Evolutionary conservation across 2,797 vertebrate genomes (phyloP).

Genomic region (Chaenodraco wilsoni): DNA sequence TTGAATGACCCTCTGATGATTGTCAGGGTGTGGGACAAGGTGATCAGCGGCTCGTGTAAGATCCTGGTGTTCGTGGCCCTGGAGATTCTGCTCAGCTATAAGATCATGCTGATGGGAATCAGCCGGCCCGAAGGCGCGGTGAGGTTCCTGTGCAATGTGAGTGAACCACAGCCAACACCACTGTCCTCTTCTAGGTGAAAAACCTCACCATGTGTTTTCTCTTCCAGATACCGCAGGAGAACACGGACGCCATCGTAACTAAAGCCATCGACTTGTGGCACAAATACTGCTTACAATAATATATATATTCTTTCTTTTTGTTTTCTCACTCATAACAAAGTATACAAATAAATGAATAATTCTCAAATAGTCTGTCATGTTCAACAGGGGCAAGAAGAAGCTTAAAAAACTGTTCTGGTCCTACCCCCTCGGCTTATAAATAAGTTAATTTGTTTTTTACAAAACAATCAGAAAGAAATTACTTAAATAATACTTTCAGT

Average conservation of each 20-base stretch:
- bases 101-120: slow-evolving; percentile 91
- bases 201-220: slow-evolving; percentile 1
- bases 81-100: slow-evolving; percentile 95
- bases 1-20: neutral
- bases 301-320: too few relatives aligned
- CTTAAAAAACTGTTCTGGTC: too few relatives aligned
- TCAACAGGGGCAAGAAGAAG: too few relatives aligned
- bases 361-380: too few relatives aligned
- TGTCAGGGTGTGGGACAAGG: slow-evolving; percentile 96
- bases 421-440: too few relatives aligned
- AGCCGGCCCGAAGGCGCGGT: slow-evolving; percentile 87
- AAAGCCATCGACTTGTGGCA: slow-evolving; percentile 98
- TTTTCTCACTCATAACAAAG: too few relatives aligned
- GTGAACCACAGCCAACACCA: slow-evolving; percentile 46
- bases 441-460: too few relatives aligned
- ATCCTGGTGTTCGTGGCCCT: slow-evolving; percentile 96
- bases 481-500: too few relatives aligned
- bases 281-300: slow-evolving; percentile 83
- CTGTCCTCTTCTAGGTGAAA: neutral
- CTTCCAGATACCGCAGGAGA: slow-evolving; percentile 94
- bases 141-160: slow-evolving; percentile 93
- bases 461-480: too few relatives aligned
- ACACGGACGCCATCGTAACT: slow-evolving; percentile 95
- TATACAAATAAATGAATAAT: too few relatives aligned
- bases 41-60: slow-evolving; percentile 98